Evolutionary conservation across 2,113 vertebrate genomes (phyloP).

Genomic region (Podocnemis expansa): DNA sequence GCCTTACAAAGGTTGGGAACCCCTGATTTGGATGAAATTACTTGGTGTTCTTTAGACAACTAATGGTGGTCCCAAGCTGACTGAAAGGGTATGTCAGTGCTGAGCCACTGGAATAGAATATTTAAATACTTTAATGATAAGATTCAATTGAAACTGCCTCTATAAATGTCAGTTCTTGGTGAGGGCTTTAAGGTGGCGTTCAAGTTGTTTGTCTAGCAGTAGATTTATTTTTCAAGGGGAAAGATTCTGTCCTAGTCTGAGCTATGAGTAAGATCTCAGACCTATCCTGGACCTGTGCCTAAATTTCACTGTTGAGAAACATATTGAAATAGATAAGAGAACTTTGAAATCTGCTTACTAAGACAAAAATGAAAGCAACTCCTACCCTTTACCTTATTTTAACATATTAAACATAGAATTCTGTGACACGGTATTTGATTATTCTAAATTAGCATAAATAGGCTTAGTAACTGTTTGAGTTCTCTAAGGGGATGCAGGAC

Average conservation of each 20-base stretch:
- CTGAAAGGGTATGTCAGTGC: accelerated
- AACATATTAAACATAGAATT: not conserved
- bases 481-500: not conserved
- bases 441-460: not conserved
- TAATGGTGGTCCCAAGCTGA: not conserved
- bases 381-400: not conserved
- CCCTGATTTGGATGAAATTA: not conserved
- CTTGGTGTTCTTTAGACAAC: not conserved
- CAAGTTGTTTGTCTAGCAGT: constrained; percentile 5
- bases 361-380: not conserved
- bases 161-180: not conserved
- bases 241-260: not conserved
- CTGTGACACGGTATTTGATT: not conserved
- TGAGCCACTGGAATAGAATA: not conserved
- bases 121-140: not conserved
- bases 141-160: not conserved
- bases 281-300: not conserved
- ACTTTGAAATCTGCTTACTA: constrained; percentile 8
- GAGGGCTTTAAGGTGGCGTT: not conserved
- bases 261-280: not conserved
- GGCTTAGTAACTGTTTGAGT: not conserved
- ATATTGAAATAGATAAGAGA: constrained; percentile 31
- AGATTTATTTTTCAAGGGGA: not conserved
- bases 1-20: too few species aligned
- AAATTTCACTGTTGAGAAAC: not conserved